A percentile compares a stretch with the other conserved stretches of the same genome.
Evolutionary conservation across 2,888 invertebrate genomes (phyloP).

Genomic region (Andrena bicolor): DNA sequence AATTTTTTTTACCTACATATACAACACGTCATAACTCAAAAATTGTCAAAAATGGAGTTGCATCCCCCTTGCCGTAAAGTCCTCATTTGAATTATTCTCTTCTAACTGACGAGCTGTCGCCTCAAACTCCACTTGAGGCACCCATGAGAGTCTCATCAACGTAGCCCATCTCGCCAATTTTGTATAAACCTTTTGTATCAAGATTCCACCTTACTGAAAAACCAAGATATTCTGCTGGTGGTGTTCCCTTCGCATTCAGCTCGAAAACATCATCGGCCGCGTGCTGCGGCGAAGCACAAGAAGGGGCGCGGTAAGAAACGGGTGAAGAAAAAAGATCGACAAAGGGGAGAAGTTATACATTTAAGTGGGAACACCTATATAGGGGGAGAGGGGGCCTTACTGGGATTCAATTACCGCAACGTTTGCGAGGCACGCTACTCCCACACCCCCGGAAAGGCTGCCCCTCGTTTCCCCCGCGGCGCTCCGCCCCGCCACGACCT

Average conservation of each 20-base stretch:
- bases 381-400: slow-evolving; percentile 77
- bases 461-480: slow-evolving; percentile 43
- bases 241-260: neutral
- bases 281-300: neutral
- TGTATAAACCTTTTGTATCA: neutral
- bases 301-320: slow-evolving; percentile 30
- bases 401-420: slow-evolving; percentile 85
- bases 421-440: slow-evolving; percentile 84
- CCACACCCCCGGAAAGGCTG: slow-evolving; percentile 74
- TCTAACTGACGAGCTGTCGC: neutral
- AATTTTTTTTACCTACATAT: too few relatives aligned
- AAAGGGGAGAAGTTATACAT: slow-evolving; percentile 74
- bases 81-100: neutral
- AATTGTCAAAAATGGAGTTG: too few relatives aligned
- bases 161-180: too few relatives aligned
- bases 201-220: neutral
- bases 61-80: too few relatives aligned
- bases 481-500: slow-evolving; percentile 68
- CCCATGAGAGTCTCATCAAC: too few relatives aligned
- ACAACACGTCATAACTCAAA: too few relatives aligned
- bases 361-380: slow-evolving; percentile 75
- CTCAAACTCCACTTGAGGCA: neutral
- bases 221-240: neutral
- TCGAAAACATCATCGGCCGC: neutral
- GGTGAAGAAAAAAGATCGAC: slow-evolving; percentile 48